phyloP scores from a whole-genome alignment of 2,888 invertebrate genomes.

The Lucinisca nassula region DNA sequence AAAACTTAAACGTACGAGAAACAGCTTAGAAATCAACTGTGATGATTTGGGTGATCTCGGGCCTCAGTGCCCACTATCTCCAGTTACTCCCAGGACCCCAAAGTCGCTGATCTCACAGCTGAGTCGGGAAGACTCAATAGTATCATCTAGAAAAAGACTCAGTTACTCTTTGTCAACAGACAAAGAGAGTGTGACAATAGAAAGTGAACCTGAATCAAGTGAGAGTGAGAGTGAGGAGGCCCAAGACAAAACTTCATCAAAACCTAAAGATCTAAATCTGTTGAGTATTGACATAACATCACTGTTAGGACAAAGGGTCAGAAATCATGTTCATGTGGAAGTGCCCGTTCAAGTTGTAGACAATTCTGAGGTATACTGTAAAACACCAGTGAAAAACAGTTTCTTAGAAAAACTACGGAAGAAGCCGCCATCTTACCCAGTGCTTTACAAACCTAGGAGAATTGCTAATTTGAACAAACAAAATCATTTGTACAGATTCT shows the following conservation, averaged over 20 bases:
- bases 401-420: slow-evolving; percentile 79
- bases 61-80: slow-evolving; percentile 73
- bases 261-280: slow-evolving; percentile 70
- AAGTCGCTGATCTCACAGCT: slow-evolving; percentile 85
- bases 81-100: slow-evolving; percentile 82
- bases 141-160: slow-evolving; percentile 61
- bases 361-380: slow-evolving; percentile 80
- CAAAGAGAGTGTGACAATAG: slow-evolving; percentile 60
- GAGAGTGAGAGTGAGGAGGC: slow-evolving; percentile 66
- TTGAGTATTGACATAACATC: slow-evolving; percentile 82
- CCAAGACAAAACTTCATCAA: slow-evolving; percentile 51
- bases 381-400: slow-evolving; percentile 80
- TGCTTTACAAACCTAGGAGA: slow-evolving; percentile 75
- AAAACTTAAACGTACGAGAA: slow-evolving; percentile 72
- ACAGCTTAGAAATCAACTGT: slow-evolving; percentile 79
- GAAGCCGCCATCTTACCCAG: slow-evolving; percentile 74
- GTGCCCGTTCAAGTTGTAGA: slow-evolving; percentile 71
- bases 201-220: slow-evolving; percentile 59
- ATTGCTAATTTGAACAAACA: slow-evolving; percentile 67
- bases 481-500: slow-evolving; percentile 81
- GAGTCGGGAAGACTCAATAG: slow-evolving; percentile 76
- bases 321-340: slow-evolving; percentile 80
- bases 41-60: slow-evolving; percentile 73
- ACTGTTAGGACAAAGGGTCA: slow-evolving; percentile 81
- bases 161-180: slow-evolving; percentile 71